phyloP scores from a whole-genome alignment of 2,888 invertebrate species.

The Aproaerema taeniolella region DNA sequence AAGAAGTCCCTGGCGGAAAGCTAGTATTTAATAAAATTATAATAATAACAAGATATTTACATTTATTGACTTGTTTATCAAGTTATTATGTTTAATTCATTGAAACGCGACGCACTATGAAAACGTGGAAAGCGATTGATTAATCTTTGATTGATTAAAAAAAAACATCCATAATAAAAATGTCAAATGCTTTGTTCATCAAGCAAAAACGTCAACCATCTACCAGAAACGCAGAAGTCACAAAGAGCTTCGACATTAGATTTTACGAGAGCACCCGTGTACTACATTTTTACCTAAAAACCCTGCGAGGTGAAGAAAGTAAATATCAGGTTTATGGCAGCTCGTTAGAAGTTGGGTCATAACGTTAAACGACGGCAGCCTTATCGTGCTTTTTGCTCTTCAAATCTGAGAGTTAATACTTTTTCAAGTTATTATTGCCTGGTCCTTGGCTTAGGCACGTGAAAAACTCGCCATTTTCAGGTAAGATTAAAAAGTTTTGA shows the following conservation, averaged over 20 bases:
- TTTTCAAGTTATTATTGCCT: constrained; percentile 53
- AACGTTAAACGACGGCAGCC: constrained; percentile 57
- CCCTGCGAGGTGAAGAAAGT: constrained; percentile 46
- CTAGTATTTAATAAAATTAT: too few species aligned
- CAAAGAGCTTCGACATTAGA: constrained; percentile 42
- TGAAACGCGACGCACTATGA: too few species aligned
- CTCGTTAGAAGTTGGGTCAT: constrained; percentile 69
- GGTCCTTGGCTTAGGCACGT: constrained; percentile 28
- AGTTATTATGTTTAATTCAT: too few species aligned
- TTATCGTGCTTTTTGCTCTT: constrained; percentile 54
- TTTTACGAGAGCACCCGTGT: constrained; percentile 43
- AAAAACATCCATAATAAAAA: too few species aligned
- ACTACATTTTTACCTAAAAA: constrained; percentile 41
- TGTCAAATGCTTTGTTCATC: too few species aligned
- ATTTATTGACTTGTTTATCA: too few species aligned
- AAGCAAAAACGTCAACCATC: too few species aligned
- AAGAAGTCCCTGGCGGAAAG: too few species aligned
- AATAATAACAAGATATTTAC: too few species aligned
- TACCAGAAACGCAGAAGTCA: too few species aligned
- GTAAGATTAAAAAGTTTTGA: constrained; percentile 5
- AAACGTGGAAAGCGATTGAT: too few species aligned
- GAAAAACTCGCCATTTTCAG: constrained; percentile 5
- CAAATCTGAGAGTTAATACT: constrained; percentile 57
- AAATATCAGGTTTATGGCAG: constrained; percentile 66
- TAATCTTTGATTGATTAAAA: too few species aligned